phyloP scores from a whole-genome alignment of 2,888 invertebrate species.

The Pherbina coryleti region DNA sequence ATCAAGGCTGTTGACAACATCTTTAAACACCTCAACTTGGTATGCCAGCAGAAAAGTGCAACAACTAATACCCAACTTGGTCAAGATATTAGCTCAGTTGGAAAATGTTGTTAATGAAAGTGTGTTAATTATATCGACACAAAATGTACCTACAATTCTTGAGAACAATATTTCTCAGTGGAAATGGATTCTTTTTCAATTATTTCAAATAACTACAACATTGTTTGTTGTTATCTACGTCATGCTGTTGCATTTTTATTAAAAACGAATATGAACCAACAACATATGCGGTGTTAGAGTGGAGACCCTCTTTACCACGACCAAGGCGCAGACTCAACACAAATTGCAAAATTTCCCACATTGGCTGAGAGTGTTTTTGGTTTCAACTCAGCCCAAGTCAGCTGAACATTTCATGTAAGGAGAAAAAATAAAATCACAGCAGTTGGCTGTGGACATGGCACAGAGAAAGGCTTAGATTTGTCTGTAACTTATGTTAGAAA shows the following conservation, averaged over 20 bases:
- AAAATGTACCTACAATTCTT: not conserved
- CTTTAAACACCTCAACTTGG: not conserved
- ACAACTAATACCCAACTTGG: not conserved
- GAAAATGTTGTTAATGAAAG: constrained; percentile 2
- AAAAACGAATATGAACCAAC: no score
- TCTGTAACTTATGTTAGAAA: no score
- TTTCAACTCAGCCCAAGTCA: not conserved
- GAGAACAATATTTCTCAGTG: not conserved
- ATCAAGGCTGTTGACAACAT: constrained; percentile 11
- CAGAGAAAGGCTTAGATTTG: no score
- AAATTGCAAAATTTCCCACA: not conserved
- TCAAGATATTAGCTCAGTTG: not conserved
- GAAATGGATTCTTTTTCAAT: no score
- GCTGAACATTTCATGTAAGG: not conserved
- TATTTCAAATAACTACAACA: no score
- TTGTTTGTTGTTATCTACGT: no score
- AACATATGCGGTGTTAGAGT: no score
- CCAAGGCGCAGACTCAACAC: constrained; percentile 2
- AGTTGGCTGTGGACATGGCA: no score
- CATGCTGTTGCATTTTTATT: no score
- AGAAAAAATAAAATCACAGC: no score
- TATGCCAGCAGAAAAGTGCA: not conserved
- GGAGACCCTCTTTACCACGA: not conserved
- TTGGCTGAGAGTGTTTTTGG: not conserved
- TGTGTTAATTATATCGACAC: not conserved